Base-by-base conservation (phyloP, 2,888 invertebrate genomes). In the Athalia cordata region DNA sequence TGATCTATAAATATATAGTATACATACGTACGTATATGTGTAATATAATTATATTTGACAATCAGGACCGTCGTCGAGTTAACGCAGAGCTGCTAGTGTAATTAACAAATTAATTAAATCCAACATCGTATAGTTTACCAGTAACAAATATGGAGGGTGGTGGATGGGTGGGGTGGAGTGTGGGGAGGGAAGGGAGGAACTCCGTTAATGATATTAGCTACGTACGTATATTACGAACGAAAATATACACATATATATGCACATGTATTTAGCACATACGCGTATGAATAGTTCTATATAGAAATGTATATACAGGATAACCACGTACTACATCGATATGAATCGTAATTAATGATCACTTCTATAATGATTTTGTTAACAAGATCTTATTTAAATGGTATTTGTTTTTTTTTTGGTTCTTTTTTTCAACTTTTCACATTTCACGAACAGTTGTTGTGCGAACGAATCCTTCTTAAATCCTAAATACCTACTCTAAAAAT, bases 81-180 rank as follows among this genome's bases (percentile, higher is more conserved):
- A 72, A 59, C 59, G 72, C 47, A 6, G 72, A 29, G 29, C 29
- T 29, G 29, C 29, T 29, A 29, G 72, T 72, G 59, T 72, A 72
- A 72, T 72, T 72, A 72, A 72, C 72, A 45, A 59, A 72, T 72
- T 72, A 57, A 72, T 72, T 72, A 59, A 59, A 72, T 59, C 59
- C 59, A 72, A 11, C 8, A 72, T 72, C 13, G 0, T 15, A 11
- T 11, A 15, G 7, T 72, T 72, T 13, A 59, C 57, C 45, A 47
- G 8, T 47, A 57, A 72, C 72, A 45, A 72, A 72, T 72, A 59
- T 57, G 47, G 59, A 72, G 57, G 72, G 57, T 47, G 45, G 9
- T 29, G 29, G 29, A 29, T 29, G 29, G 29, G 29, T 2, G 29
- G 29, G 29, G 29, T 29, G 29, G 29, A 29, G 29, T 1, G 29